phyloP scores from a whole-genome alignment of 2,113 vertebrate species.

The Tragelaphus imberbis region DNA sequence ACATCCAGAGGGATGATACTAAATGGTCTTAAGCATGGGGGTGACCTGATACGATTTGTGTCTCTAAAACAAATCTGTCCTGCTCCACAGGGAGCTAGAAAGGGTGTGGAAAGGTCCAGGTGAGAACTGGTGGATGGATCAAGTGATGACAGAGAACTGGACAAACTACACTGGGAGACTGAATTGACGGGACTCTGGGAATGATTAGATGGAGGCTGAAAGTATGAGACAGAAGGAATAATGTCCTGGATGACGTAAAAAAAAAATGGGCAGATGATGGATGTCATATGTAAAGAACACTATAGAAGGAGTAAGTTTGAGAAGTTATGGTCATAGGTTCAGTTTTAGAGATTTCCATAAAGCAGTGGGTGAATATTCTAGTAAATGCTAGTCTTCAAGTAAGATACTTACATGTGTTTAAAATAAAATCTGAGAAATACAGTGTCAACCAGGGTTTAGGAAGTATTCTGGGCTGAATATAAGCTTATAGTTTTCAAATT shows the following conservation, averaged over 20 bases:
- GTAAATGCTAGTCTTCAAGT: neutral
- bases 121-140: neutral
- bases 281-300: neutral
- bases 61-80: neutral
- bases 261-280: neutral
- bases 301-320: neutral
- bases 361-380: neutral
- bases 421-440: neutral
- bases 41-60: neutral
- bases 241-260: neutral
- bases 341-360: neutral
- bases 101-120: neutral
- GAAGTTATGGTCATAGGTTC: neutral
- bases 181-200: neutral
- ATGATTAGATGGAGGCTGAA: neutral
- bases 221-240: neutral
- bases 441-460: neutral
- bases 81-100: neutral
- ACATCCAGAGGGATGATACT: neutral
- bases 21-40: neutral
- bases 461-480: neutral
- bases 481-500: neutral
- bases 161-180: rapidly evolving
- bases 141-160: neutral
- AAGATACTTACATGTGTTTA: neutral